Percentiles rank a stretch among this genome's conserved stretches.
Evolutionary conservation across 1,140 invertebrate genomes (phyloP).

Genomic region (Tetragonula clypearis): DNA sequence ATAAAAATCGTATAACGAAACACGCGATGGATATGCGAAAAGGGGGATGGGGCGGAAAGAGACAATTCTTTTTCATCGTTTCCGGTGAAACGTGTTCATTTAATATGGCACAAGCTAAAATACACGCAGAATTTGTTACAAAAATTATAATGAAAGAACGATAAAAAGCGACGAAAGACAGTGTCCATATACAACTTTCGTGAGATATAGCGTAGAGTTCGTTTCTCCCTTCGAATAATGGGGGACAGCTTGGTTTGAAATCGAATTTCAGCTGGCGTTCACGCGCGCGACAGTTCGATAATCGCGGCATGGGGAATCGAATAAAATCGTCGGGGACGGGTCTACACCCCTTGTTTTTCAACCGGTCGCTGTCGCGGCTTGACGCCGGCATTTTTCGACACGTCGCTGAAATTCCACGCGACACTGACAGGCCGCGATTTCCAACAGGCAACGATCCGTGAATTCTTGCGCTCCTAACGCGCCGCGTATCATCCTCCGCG

Average conservation of each 20-base stretch:
- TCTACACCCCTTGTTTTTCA: background rate
- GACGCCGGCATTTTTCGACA: slow-evolving; percentile 14
- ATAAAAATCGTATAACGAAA: no score
- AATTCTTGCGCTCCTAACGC: background rate
- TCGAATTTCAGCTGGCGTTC: slow-evolving; percentile 5
- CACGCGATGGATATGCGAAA: no score
- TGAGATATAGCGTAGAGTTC: background rate
- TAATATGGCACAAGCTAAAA: no score
- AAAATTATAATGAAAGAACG: no score
- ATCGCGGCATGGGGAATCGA: slow-evolving; percentile 4
- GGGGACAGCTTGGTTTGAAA: background rate
- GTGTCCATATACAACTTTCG: no score
- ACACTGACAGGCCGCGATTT: slow-evolving; percentile 28
- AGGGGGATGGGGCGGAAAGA: no score
- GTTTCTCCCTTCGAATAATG: background rate
- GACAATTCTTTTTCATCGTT: no score
- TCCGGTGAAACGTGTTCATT: no score
- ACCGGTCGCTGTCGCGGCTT: background rate
- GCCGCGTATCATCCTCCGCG: background rate
- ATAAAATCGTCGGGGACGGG: background rate
- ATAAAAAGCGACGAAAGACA: no score
- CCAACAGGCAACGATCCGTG: background rate
- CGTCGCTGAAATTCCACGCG: slow-evolving; percentile 14
- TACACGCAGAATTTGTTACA: no score
- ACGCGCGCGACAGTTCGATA: slow-evolving; percentile 13